Base-by-base conservation (phyloP, 2,888 invertebrate species). In the Cephus sareptanus region DNA sequence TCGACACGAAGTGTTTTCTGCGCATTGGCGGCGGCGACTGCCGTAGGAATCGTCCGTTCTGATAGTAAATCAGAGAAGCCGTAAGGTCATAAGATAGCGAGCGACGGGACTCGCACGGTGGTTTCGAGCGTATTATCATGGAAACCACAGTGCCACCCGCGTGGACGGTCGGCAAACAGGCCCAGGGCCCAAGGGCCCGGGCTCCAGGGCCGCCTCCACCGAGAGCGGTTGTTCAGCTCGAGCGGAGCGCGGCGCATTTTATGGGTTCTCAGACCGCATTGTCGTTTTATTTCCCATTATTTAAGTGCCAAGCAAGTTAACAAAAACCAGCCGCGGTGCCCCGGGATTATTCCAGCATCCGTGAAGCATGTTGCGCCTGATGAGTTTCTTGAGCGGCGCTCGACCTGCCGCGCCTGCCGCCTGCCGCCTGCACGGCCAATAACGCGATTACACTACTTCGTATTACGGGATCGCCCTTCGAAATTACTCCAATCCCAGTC, bases 231-330 rank as follows among this genome's bases (percentile, higher is more conserved):
- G 79, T 81, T 85, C 80, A 78, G 74, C 77, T 77, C 56, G 76
- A 78, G 73, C 76, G 68, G 68, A 75, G 79, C 73, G 78, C 76
- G 77, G 77, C 78, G 76, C 79, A 79, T 86, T 84, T 86, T 84
- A 85, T 82, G 82, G 81, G 70, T 82, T 80, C 81, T 77, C 83
- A 78, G 75, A 75, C 77, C 81, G 81, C 84, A 85, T 83, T 85
- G 84, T 84, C 81, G 79, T 85, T 85, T 85, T 85, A 86, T 83
- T 85, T 82, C 78, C 83, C 82, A 82, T 86, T 84, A 86, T 86
- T 85, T 84, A 84, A 85, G 82, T 82, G 80, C 79, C 82, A 81
- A 80, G 81, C 79, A 77, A 82, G 82, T 79, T 81, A 83, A 83
- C 83, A 83, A 87, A 87, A 83, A 85, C 80, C 81, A 79, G 79